Percentiles rank a stretch among this genome's conserved stretches.
Evolutionary conservation across 2,797 vertebrate genomes (phyloP).

Genomic region (Enteromius afrohamiltoni): DNA sequence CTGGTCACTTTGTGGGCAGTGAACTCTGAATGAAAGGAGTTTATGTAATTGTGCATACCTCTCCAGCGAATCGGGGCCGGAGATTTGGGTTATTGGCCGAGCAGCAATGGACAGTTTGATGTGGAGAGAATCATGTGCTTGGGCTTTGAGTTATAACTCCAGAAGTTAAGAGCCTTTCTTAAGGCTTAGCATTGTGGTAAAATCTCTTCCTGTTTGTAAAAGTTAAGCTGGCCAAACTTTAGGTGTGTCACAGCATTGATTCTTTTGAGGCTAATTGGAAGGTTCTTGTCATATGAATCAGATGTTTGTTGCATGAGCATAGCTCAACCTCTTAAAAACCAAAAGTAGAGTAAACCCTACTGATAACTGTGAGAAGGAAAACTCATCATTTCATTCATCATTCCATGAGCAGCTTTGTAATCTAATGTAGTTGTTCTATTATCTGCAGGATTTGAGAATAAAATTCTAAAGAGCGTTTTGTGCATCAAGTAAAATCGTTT

Average conservation of each 20-base stretch:
- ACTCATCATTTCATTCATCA: background rate
- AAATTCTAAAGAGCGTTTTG: background rate
- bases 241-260: constrained; percentile 16
- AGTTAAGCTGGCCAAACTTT: constrained; percentile 9
- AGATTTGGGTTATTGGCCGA: constrained; percentile 34
- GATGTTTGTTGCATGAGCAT: background rate
- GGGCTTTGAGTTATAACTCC: constrained; percentile 20
- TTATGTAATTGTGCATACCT: constrained; percentile 52
- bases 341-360: background rate
- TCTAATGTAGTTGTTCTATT: background rate
- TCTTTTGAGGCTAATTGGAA: constrained; percentile 1
- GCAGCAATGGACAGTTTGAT: constrained; percentile 18
- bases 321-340: constrained; percentile 12
- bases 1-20: constrained; percentile 46
- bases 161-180: constrained; percentile 40
- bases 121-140: constrained; percentile 44
- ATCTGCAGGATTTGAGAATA: background rate
- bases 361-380: background rate
- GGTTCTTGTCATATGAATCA: background rate
- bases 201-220: constrained; percentile 44
- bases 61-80: constrained; percentile 11
- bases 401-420: background rate
- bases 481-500: background rate
- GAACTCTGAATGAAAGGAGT: constrained; percentile 42
- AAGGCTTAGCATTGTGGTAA: constrained; percentile 27